phyloP scores from a whole-genome alignment of 2,113 vertebrate genomes.

The Pimephales promelas region DNA sequence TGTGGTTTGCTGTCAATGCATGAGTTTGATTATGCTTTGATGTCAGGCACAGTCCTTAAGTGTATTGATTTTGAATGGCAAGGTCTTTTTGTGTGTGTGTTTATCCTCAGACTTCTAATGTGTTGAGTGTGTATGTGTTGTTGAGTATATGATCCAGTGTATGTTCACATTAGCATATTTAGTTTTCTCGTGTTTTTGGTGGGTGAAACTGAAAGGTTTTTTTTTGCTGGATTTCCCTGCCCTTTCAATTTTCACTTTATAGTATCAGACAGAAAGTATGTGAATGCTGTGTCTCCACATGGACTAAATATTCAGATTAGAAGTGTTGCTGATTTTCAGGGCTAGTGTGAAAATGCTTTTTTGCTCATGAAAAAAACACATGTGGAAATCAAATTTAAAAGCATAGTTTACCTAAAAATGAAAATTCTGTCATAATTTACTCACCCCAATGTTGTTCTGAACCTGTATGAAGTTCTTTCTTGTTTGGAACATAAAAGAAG shows the following conservation, averaged over 20 bases:
- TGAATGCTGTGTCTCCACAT: neutral
- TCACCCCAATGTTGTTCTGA: too few species aligned
- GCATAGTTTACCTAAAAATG: too few species aligned
- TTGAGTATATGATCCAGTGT: neutral
- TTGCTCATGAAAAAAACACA: neutral
- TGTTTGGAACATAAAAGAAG: too few species aligned
- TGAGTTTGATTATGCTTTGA: neutral
- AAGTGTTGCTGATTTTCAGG: neutral
- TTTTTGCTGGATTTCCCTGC: constrained; percentile 42
- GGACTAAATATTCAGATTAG: neutral
- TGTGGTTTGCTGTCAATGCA: neutral
- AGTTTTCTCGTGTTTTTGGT: neutral
- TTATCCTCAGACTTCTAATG: neutral
- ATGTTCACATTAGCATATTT: neutral
- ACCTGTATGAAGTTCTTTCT: too few species aligned
- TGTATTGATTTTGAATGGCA: neutral
- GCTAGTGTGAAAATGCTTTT: neutral
- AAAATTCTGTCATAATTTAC: too few species aligned
- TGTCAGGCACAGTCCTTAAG: neutral
- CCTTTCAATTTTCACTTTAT: constrained; percentile 16
- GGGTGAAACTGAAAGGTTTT: constrained; percentile 22
- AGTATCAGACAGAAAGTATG: neutral
- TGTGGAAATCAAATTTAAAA: neutral
- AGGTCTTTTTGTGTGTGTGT: neutral
- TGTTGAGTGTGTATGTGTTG: neutral